Conservation (phyloP, 2,113 vertebrate genomes). For the Pholis gunnellus region DNA sequence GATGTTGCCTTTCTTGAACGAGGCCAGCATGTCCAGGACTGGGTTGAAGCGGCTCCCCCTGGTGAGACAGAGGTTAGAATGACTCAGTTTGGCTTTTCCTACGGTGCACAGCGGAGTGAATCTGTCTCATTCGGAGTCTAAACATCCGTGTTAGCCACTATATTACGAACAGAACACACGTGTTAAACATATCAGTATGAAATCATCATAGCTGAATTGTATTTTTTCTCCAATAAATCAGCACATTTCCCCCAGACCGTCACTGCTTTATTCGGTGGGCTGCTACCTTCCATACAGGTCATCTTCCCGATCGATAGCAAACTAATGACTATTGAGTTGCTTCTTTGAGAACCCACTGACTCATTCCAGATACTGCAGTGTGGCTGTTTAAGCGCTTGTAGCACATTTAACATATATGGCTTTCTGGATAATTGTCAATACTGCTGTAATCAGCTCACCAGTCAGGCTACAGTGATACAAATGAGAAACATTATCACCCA, state of each 20-base stretch:
- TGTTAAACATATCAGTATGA: background rate
- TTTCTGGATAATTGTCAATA: conserved; percentile 62
- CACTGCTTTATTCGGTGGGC: conserved; percentile 17
- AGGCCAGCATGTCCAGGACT: conserved; percentile 96
- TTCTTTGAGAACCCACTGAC: conserved; percentile 39
- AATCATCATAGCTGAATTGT: conserved; percentile 2
- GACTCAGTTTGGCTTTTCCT: background rate
- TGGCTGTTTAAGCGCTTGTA: conserved; percentile 45
- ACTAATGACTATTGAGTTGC: conserved; percentile 67
- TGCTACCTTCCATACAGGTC: conserved; percentile 40
- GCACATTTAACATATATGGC: conserved; percentile 62
- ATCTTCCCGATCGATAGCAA: conserved; percentile 56
- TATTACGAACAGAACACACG: background rate
- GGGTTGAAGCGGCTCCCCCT: conserved; percentile 98
- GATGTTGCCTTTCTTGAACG: conserved; percentile 93
- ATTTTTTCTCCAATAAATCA: background rate
- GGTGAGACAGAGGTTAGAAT: conserved; percentile 18
- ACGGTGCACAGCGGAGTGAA: background rate
- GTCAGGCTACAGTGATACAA: conserved; percentile 68
- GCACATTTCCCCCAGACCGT: background rate
- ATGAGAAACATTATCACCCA: conserved; percentile 71
- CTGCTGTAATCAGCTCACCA: conserved; percentile 60
- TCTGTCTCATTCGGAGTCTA: background rate
- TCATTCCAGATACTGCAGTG: conserved; percentile 37
- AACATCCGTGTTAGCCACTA: background rate